A percentile compares a stretch with the other conserved stretches of the same genome.
Evolutionary conservation across 2,888 invertebrate genomes (phyloP).

Genomic region (Protonemura montana): DNA sequence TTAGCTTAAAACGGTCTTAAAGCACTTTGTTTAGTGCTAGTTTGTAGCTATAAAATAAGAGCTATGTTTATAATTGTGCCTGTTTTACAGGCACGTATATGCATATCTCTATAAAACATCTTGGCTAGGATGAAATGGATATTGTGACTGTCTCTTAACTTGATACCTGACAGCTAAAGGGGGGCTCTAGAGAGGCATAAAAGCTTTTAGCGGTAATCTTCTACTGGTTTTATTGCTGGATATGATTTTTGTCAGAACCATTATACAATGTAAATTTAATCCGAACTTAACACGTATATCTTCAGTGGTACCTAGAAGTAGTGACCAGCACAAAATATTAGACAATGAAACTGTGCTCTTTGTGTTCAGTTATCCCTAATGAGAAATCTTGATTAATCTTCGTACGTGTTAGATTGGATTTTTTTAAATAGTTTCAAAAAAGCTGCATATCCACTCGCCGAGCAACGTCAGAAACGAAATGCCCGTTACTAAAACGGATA

Average conservation of each 20-base stretch:
- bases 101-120: neutral
- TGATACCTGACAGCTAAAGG: neutral
- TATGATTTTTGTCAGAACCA: neutral
- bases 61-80: neutral
- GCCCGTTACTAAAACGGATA: too few relatives aligned
- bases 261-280: neutral
- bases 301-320: neutral
- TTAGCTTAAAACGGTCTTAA: neutral
- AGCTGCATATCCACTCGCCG: too few relatives aligned
- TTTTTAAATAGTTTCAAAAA: too few relatives aligned
- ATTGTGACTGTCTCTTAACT: neutral
- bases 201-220: neutral
- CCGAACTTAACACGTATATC: neutral
- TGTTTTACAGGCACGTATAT: neutral
- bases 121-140: neutral
- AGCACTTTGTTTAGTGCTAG: neutral
- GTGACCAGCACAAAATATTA: neutral
- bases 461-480: too few relatives aligned
- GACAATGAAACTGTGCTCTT: neutral
- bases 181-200: neutral
- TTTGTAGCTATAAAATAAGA: neutral
- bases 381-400: too few relatives aligned
- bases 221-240: neutral
- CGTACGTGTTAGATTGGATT: too few relatives aligned
- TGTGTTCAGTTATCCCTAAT: too few relatives aligned